Base-by-base conservation (phyloP, 1,140 invertebrate genomes). In the Theocolax elegans region DNA sequence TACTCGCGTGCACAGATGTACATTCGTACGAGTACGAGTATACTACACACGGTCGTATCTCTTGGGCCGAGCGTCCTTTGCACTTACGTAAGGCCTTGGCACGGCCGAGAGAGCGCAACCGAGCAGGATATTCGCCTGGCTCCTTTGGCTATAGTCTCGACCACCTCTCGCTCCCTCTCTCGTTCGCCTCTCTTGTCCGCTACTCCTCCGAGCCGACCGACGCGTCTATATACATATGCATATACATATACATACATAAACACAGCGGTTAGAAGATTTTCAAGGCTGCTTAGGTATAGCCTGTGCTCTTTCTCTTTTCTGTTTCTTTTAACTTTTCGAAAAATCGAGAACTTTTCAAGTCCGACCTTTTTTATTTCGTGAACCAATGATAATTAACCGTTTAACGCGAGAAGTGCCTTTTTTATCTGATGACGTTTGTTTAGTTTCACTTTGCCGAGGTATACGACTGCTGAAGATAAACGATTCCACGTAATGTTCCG, bases 11-110 rank as follows among this genome's bases (percentile, higher is more conserved):
- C 19, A 23, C 1, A 23, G 9, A 58, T 23, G 29, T 1, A 19
- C 23, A 21, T 59, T 23, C 25, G 13, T 29, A 29, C 12, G 2
- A 21, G 19, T 15, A 19, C 19, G 15, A 8, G 12, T 21, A 21
- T 23, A 54, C 31, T 35, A 44, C 8, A 23, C 54, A 10, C 40
- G 46, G 2, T 48, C 17, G 46, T 35, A 35, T 35, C 31, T 35
- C 31, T 35, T 35, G 10, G 38, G 40, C 31, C 42, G 31, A 38
- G 56, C 66, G 54, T 67, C 54, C 56, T 68, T 60, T 68, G 23
- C 44, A 67, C 54, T 67, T 67, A 67, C 19, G 44, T 49, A 67
- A 67, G 66, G 29, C 66, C 66, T 68, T 68, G 56, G 49, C 21
- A 21, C 10, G 29, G 42, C 51, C 13, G 19, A 15, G 19, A 51